Percentiles rank a stretch among this genome's conserved stretches.
Evolutionary conservation across 2,797 vertebrate genomes (phyloP).

Genomic region (Pseudopleuronectes americanus): DNA sequence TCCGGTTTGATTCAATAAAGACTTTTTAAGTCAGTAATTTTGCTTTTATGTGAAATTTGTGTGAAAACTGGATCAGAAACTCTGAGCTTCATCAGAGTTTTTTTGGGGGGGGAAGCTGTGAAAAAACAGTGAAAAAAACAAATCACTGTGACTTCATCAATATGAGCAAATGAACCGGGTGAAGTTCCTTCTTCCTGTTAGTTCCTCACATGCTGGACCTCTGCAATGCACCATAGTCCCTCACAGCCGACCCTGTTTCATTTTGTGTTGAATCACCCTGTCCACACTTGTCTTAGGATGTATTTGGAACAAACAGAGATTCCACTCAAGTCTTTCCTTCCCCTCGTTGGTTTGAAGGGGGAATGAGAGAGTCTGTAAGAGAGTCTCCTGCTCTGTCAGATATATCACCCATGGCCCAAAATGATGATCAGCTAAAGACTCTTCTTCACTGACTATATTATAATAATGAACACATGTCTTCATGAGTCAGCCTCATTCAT

Average conservation of each 20-base stretch:
- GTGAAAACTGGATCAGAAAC: no score
- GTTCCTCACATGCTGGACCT: background rate
- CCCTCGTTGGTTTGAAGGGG: background rate
- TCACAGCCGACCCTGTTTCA: conserved; percentile 26
- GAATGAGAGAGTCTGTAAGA: conserved; percentile 6
- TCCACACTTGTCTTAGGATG: no score
- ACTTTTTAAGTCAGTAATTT: no score
- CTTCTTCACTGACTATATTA: conserved; percentile 72
- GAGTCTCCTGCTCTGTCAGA: conserved; percentile 15
- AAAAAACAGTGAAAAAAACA: background rate
- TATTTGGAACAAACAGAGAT: conserved; percentile 1
- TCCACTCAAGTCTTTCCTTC: background rate
- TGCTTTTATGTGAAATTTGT: no score
- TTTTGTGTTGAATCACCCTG: no score
- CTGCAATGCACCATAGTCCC: conserved; percentile 22
- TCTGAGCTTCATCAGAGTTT: no score
- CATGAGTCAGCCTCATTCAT: conserved; percentile 67
- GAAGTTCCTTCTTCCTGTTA: background rate
- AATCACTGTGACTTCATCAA: background rate
- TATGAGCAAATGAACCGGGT: conserved; percentile 2
- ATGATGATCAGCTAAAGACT: conserved; percentile 44
- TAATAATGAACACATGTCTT: conserved; percentile 74
- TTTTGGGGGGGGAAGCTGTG: no score
- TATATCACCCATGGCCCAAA: conserved; percentile 45
- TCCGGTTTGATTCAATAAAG: no score